These are phyloP conservation scores for human (Homo sapiens) DNA, from an alignment of 2,113 vertebrate species.

Conservation along the genomic window GRCh38 chr17:5408001-5408500, in stretches of 20 bases:
- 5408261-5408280: not conserved
- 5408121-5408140: not conserved
- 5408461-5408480: not conserved
- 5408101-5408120: not conserved
- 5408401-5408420: not conserved
- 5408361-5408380: not conserved
- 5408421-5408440: not conserved
- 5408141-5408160: not conserved
- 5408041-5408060: not conserved
- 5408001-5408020: not conserved
- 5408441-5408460: not conserved
- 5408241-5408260: not conserved
- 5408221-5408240: not conserved
- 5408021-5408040: not conserved
- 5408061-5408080: not conserved
- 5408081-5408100: not conserved
- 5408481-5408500: constrained; percentile 36
- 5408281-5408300: not conserved
- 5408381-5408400: not conserved
- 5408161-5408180: not conserved
- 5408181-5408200: not conserved
- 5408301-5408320: not conserved
- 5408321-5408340: not conserved
- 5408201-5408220: not conserved
- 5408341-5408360: not conserved